Conservation (phyloP, 2,888 invertebrate genomes). For the Heteromyza rotundicornis region DNA sequence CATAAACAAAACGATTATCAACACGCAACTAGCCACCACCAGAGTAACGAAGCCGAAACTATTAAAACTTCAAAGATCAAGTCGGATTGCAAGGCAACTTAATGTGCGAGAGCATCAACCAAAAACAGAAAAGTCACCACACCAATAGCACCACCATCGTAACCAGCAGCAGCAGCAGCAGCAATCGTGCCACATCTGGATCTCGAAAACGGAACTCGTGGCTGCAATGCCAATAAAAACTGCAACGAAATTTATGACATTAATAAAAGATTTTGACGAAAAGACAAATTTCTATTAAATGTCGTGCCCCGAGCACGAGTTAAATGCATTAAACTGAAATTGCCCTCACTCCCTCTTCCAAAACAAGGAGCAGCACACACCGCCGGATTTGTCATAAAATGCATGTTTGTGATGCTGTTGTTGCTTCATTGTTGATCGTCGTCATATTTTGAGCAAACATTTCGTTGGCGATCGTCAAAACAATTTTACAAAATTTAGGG, state of each 20-base stretch:
- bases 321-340: neutral
- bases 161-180: neutral
- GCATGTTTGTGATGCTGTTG: neutral
- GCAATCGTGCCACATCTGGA: constrained; percentile 6
- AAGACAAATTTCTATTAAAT: constrained; percentile 1
- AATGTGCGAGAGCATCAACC: neutral
- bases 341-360: no score
- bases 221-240: neutral
- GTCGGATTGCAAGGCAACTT: neutral
- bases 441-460: constrained; percentile 30
- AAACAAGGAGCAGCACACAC: neutral
- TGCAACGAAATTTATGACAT: constrained; percentile 2
- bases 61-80: constrained; percentile 4
- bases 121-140: neutral
- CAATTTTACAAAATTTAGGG: constrained; percentile 16
- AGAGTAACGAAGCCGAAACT: neutral
- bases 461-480: constrained; percentile 34
- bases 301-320: neutral
- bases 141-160: no score
- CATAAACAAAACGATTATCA: constrained; percentile 5
- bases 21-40: neutral
- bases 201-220: neutral
- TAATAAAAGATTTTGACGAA: constrained; percentile 1
- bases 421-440: neutral
- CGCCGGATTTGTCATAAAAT: neutral